phyloP scores from a whole-genome alignment of 2,888 invertebrate genomes.

The Drosophila siamana region DNA sequence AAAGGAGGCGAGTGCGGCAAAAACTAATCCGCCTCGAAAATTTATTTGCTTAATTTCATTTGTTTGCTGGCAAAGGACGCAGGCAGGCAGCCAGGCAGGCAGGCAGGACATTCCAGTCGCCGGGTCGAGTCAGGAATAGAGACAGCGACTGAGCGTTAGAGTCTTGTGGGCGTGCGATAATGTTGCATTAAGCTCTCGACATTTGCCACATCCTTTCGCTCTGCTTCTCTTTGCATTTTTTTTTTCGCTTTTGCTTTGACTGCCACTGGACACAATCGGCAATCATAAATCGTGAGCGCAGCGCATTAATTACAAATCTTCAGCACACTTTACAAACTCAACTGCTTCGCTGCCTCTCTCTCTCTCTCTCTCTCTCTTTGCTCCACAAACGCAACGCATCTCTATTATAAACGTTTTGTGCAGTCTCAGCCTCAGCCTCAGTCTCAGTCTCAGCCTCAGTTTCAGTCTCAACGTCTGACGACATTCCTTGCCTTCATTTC shows the following conservation, averaged over 20 bases:
- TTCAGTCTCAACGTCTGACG: conserved; percentile 37
- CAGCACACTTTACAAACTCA: not conserved
- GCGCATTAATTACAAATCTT: conserved; percentile 55
- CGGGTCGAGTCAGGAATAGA: not conserved
- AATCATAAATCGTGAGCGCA: conserved; percentile 53
- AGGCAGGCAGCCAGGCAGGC: conserved; percentile 10
- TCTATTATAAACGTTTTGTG: conserved; percentile 48
- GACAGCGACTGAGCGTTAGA: not conserved
- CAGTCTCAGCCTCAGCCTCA: not conserved
- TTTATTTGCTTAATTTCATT: conserved; percentile 81
- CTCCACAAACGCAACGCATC: conserved; percentile 38
- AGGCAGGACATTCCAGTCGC: conserved; percentile 14
- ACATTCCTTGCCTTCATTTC: conserved; percentile 71
- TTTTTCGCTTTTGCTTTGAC: not conserved
- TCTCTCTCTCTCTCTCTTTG: not conserved
- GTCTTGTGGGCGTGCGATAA: conserved; percentile 68
- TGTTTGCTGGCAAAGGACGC: conserved; percentile 51
- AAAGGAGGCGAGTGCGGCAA: conserved; percentile 12
- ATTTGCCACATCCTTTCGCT: conserved; percentile 45
- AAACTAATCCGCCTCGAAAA: conserved; percentile 73
- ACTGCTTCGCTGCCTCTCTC: not conserved
- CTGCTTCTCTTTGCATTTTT: too few relatives aligned
- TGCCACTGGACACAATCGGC: conserved; percentile 40
- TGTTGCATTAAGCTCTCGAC: conserved; percentile 69
- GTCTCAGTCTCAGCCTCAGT: conserved; percentile 5